A percentile compares a stretch with the other conserved stretches of the same genome.
phyloP scores from a whole-genome alignment of 1,140 invertebrate species.

The Lasioglossum albipes region DNA sequence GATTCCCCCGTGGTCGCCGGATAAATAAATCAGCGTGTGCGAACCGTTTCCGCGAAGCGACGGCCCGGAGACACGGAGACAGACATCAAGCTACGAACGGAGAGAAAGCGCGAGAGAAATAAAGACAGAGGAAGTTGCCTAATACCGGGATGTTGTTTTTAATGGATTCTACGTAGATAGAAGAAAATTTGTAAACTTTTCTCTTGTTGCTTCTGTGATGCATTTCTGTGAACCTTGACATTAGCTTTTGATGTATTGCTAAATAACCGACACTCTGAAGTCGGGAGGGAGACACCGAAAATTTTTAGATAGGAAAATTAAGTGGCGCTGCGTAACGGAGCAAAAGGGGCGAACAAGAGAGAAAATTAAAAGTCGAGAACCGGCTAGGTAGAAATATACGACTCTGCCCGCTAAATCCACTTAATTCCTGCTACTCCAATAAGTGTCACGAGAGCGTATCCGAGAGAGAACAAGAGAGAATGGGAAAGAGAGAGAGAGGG shows the following conservation, averaged over 20 bases:
- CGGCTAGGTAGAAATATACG: conserved; percentile 36
- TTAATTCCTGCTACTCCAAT: conserved; percentile 59
- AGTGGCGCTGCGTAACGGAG: conserved; percentile 26
- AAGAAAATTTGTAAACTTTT: too few species aligned
- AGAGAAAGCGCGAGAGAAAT: not conserved
- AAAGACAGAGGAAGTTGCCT: too few species aligned
- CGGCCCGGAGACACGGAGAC: not conserved
- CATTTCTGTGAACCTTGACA: too few species aligned
- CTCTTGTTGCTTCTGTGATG: too few species aligned
- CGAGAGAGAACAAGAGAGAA: not conserved
- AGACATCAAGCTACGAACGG: too few species aligned
- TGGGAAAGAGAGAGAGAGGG: too few species aligned
- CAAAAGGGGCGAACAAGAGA: conserved; percentile 8
- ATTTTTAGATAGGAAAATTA: conserved; percentile 38
- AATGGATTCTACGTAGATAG: too few species aligned
- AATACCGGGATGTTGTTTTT: too few species aligned
- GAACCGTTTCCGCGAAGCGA: not conserved
- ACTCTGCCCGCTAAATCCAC: conserved; percentile 54
- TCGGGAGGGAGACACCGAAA: not conserved
- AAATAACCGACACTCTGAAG: too few species aligned
- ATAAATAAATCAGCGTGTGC: not conserved
- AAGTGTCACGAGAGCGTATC: conserved; percentile 44
- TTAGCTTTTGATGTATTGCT: too few species aligned
- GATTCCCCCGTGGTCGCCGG: not conserved
- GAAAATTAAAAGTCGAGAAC: conserved; percentile 44